Conservation (phyloP, 2,113 vertebrate genomes). For the Caretta caretta region DNA sequence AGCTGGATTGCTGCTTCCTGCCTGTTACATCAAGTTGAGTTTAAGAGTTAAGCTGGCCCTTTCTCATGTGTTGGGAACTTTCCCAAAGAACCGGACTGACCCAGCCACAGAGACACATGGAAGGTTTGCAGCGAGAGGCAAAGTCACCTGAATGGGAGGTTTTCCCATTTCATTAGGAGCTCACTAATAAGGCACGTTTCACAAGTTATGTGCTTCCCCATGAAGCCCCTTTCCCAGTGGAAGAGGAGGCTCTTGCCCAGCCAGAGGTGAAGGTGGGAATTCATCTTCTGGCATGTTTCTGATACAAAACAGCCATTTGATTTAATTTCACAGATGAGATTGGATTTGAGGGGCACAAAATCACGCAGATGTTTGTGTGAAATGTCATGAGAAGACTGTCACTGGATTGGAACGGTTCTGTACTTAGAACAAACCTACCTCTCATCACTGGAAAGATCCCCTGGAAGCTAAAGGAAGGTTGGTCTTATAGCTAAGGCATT, state of each 20-base stretch:
- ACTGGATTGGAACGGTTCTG: not conserved
- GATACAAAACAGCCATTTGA: not conserved
- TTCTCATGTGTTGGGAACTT: rapidly evolving
- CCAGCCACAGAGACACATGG: rapidly evolving
- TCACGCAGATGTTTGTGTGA: not conserved
- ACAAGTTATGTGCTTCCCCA: not conserved
- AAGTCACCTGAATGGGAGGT: not conserved
- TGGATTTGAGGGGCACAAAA: not conserved
- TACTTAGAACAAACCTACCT: not conserved
- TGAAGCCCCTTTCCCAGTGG: constrained; percentile 4
- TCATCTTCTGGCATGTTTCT: not conserved
- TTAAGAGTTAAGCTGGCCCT: not conserved
- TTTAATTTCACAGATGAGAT: not conserved
- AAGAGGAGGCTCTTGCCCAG: not conserved
- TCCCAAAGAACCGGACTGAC: rapidly evolving
- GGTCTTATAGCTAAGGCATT: not conserved
- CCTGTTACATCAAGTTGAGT: not conserved
- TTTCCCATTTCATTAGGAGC: not conserved
- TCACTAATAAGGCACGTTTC: constrained; percentile 6
- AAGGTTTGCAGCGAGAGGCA: not conserved
- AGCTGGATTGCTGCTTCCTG: not conserved
- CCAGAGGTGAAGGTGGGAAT: constrained; percentile 14
- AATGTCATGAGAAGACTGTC: not conserved
- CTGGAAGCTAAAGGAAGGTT: no score
- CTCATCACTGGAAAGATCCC: not conserved